Base-by-base conservation (phyloP, 2,888 invertebrate species). In the Epirrhoe tristata region DNA sequence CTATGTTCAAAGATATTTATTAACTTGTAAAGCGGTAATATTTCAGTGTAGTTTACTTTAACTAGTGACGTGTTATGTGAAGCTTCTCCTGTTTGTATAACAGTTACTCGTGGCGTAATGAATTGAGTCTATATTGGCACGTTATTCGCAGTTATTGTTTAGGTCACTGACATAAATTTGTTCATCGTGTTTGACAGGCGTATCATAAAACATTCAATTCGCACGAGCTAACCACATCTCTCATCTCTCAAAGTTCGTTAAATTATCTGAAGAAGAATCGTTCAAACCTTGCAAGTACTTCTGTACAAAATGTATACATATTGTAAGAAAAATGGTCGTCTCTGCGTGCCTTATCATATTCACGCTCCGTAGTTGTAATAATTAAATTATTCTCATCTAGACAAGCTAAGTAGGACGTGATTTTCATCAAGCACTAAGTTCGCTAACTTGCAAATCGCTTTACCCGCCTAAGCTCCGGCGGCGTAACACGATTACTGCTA, bases 401-500 rank as follows among this genome's bases (percentile, higher is more conserved):
- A 60, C 43, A 34, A 66, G 14, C 48, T 64, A 51, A 8, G 36
- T 39, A 43, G 46, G 57, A 60, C 63, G 54, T 58, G 52, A 67
- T 67, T 60, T 70, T 65, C 66, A 67, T 60, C 50, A 57, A 65
- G 16, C 12, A 43, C 32, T 52, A 62, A 66, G 60, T 66, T 71
- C 60, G 50, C 53, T n/a, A 54, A 66, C 34, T 54, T 32, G 50
- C 57, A 17, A 64, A 55, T 32, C 53, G 36, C 50, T 34, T 34
- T 24, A 63, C 63, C 63, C 64, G 65, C 58, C 64, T 69, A 51
- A 72, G 63, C 63, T 58, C 43, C 43, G 56, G 24, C 53, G 17
- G 75, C 32, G 24, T 57, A 63, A 67, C 56, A 77, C 72, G 70
- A 77, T 63, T 75, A 63, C 64, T 65, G 70, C 61, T 67, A 63